These are phyloP conservation scores for Cylloceria caligata DNA, from an alignment of 2,888 invertebrate species.

Conservation along the genomic window DNA sequence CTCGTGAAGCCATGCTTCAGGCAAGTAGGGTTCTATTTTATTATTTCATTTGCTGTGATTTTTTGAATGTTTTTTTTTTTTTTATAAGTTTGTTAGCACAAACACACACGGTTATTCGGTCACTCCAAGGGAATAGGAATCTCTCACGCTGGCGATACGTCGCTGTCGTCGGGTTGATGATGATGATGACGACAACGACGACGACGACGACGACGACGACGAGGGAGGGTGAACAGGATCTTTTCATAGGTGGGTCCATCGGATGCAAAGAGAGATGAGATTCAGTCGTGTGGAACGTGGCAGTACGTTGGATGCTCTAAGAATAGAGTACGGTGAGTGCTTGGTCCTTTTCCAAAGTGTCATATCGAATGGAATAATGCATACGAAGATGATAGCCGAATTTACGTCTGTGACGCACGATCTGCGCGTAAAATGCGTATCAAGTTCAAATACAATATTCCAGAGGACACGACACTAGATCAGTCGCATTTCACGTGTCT, in stretches of 20 bases:
- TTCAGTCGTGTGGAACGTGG: slow-evolving; percentile 33
- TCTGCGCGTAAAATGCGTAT: not conserved
- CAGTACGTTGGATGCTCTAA: slow-evolving; percentile 19
- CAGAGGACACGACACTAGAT: not conserved
- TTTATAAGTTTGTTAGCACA: slow-evolving; percentile 69
- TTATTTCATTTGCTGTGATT: slow-evolving; percentile 17
- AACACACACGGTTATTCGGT: slow-evolving; percentile 69
- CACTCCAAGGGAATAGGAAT: slow-evolving; percentile 54
- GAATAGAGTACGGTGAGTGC: slow-evolving; percentile 8
- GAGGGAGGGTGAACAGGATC: slow-evolving; percentile 3
- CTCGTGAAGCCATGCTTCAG: slow-evolving; percentile 69
- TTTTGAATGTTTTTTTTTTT: slow-evolving; percentile 42
- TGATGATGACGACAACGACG: slow-evolving; percentile 6
- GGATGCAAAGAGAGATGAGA: slow-evolving; percentile 34
- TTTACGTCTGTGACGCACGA: not conserved
- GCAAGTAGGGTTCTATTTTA: slow-evolving; percentile 54
- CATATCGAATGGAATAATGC: slow-evolving; percentile 34
- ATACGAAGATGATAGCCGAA: slow-evolving; percentile 2
- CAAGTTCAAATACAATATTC: slow-evolving; percentile 38
- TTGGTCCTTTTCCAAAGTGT: not conserved
- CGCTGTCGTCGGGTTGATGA: slow-evolving; percentile 7
- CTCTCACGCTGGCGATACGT: slow-evolving; percentile 25
- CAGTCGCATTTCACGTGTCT: slow-evolving; percentile 11
- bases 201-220: slow-evolving; percentile 7
- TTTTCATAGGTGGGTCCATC: slow-evolving; percentile 33